phyloP scores from a whole-genome alignment of 37 sponge, comb jelly and placozoan genomes.

The Beroe forskalii region DNA sequence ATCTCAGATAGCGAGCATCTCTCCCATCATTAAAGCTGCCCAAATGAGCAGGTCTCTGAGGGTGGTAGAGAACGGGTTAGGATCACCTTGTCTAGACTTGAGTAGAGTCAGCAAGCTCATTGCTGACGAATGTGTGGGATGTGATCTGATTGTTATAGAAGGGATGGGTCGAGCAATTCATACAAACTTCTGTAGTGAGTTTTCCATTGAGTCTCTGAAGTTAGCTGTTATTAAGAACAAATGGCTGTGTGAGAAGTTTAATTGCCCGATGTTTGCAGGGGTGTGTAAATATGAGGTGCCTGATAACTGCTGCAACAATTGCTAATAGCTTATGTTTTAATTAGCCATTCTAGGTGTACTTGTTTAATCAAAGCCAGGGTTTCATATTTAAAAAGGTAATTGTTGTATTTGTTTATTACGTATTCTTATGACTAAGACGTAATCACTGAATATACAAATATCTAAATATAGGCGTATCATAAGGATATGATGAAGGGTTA shows the following conservation, averaged over 20 bases:
- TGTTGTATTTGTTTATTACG: too few species aligned
- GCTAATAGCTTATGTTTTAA: too few species aligned
- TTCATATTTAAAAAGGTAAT: too few species aligned
- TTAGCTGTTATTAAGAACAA: slow-evolving; percentile 67
- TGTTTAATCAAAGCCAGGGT: too few species aligned
- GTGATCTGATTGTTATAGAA: slow-evolving; percentile 67
- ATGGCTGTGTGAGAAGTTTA: slow-evolving; percentile 67
- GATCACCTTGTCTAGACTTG: slow-evolving; percentile 67
- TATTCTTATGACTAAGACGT: too few species aligned
- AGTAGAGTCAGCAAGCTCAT: slow-evolving; percentile 38
- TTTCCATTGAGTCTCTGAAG: slow-evolving; percentile 54
- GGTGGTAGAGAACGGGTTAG: slow-evolving; percentile 63
- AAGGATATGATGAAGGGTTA: too few species aligned
- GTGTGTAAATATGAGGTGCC: slow-evolving; percentile 65
- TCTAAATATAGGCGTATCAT: too few species aligned
- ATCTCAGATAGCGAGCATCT: not conserved
- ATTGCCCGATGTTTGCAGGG: slow-evolving; percentile 52
- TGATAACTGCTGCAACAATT: not conserved
- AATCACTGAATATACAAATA: too few species aligned
- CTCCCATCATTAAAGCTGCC: slow-evolving; percentile 1
- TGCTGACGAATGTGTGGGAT: slow-evolving; percentile 20
- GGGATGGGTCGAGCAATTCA: slow-evolving; percentile 69
- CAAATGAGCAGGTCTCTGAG: not conserved
- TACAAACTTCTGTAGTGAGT: slow-evolving; percentile 61
- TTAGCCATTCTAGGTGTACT: too few species aligned